Conservation (phyloP, 2,113 vertebrate genomes). For the Pelodiscus sinensis region DNA sequence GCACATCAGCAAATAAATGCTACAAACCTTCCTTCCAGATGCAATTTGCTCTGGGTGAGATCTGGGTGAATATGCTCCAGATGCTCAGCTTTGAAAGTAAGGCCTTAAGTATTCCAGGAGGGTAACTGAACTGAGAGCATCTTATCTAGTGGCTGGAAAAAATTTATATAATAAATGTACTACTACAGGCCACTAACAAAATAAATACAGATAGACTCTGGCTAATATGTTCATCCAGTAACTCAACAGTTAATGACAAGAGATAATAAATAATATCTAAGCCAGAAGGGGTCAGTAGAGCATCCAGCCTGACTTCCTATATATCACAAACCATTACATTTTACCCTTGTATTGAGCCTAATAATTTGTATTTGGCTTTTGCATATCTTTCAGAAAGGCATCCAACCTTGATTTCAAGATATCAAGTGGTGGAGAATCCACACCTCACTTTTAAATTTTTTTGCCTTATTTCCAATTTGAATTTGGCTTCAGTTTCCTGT, state of each 20-base stretch:
- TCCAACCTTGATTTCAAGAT: neutral
- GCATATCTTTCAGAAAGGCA: neutral
- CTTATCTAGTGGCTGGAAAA: neutral
- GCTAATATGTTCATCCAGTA: constrained; percentile 8
- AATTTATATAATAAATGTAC: constrained; percentile 10
- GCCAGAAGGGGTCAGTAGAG: neutral
- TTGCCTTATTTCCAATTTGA: neutral
- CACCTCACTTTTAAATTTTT: neutral
- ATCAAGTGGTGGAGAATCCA: neutral
- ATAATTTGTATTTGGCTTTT: neutral
- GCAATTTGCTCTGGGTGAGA: neutral
- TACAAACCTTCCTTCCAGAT: neutral
- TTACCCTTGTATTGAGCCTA: neutral
- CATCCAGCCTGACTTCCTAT: neutral
- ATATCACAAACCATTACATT: neutral
- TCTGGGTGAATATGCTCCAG: neutral
- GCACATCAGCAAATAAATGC: neutral
- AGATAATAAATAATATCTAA: constrained; percentile 37
- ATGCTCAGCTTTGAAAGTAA: neutral
- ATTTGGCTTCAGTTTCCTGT: neutral
- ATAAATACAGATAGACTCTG: neutral
- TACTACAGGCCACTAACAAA: constrained; percentile 3
- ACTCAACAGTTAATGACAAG: constrained; percentile 21
- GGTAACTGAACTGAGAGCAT: neutral
- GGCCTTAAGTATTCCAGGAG: neutral